Evolutionary conservation across 1,140 invertebrate species (phyloP), one percentile per base, ranked within the genome.

Genomic region (Elysia chlorotica): DNA sequence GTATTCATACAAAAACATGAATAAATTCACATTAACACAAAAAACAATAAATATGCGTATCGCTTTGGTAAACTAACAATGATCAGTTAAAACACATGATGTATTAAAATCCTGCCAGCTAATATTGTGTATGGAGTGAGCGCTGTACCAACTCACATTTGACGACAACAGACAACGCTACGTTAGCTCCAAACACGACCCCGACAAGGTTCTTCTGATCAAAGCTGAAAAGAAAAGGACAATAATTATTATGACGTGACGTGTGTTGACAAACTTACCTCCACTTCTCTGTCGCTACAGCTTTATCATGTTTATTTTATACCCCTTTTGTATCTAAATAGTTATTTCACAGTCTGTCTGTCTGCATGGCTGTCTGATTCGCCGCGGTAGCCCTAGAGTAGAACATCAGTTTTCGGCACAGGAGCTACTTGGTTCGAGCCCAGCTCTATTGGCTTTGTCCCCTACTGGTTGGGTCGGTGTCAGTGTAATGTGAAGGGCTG

Each of bases 111-210:
- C n/a, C n/a, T n/a, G n/a, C n/a, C n/a, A n/a, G n/a, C n/a, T n/a
- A n/a, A n/a, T n/a, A n/a, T n/a, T n/a, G n/a, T n/a, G n/a, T n/a
- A n/a, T n/a, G n/a, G n/a, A n/a, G n/a, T n/a, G n/a, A n/a, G n/a
- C n/a, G n/a, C n/a, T n/a, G n/a, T n/a, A n/a, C n/a, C n/a, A n/a
- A n/a, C n/a, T 72, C 74, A 83, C 83, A 65, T 82, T 84, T 84
- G 2, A 83, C 83, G 74, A 84, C 62, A 21, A 80, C 79, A 53
- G 82, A 80, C 31, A 83, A 67, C 2, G 82, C 79, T 35, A 84
- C 83, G 76, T 85, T 85, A 30, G 83, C 83, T 30, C 80, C 82
- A 73, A 85, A 83, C 19, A 85, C 81, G 14, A 83, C 76, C 5
- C 83, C 83, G 48, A 85, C 81, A 53, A 81, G 61, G 75, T 85